Percentiles rank a stretch among this genome's conserved stretches.
Evolutionary conservation across 2,113 vertebrate genomes (phyloP).

Genomic region (Balaenoptera acutorostrata): DNA sequence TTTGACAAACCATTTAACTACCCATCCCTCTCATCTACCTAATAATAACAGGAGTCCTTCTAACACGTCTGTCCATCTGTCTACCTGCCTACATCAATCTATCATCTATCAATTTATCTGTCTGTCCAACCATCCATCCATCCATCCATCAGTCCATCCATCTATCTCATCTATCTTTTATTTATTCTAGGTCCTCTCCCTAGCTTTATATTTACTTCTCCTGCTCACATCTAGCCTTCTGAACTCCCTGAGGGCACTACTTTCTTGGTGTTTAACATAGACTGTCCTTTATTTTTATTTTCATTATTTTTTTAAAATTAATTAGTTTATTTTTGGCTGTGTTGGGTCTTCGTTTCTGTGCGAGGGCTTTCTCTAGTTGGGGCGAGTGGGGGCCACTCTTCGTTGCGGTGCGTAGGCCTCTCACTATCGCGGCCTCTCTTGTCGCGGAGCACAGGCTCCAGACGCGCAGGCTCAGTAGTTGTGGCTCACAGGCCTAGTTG

Average conservation of each 20-base stretch:
- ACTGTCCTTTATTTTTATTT: not conserved
- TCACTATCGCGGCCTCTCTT: too few relatives aligned
- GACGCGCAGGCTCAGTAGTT: too few relatives aligned
- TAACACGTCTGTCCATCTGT: not conserved
- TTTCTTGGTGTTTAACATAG: not conserved
- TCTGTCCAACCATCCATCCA: not conserved
- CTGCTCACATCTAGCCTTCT: not conserved
- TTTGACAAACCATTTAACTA: not conserved
- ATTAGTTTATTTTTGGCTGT: too few relatives aligned
- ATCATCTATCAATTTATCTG: not conserved
- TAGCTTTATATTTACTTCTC: not conserved
- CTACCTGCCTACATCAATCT: not conserved
- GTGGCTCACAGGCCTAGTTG: too few relatives aligned
- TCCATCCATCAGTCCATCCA: not conserved
- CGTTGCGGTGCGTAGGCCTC: too few relatives aligned
- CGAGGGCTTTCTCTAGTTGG: too few relatives aligned
- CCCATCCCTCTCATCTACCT: not conserved
- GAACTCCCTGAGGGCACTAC: not conserved
- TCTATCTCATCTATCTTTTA: not conserved
- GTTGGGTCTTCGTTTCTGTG: too few relatives aligned
- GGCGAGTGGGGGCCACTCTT: too few relatives aligned
- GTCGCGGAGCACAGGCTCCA: too few relatives aligned
- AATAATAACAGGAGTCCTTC: not conserved
- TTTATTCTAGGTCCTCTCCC: not conserved
- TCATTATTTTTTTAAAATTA: not conserved